A percentile compares a stretch with the other conserved stretches of the same genome.
Conservation (phyloP, 2,888 invertebrate species). For the Agrilus mali region DNA sequence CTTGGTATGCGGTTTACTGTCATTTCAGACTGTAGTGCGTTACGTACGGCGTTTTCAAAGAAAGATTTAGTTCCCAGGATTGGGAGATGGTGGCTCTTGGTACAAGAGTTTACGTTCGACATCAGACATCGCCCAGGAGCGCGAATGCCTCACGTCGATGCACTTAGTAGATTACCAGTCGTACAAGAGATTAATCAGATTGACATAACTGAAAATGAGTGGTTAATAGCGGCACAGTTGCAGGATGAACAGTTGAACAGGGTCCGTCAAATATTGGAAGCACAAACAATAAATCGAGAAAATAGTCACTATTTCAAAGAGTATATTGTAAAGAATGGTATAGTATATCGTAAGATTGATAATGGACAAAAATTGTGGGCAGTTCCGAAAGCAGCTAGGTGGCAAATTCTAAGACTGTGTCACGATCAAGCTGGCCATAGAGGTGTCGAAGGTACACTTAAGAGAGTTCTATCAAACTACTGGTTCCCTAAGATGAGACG, state of each 20-base stretch:
- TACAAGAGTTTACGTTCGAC: slow-evolving; percentile 6
- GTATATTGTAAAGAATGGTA: slow-evolving; percentile 1
- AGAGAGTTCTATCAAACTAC: slow-evolving; percentile 7
- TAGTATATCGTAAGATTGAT: not conserved
- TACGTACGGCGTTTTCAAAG: slow-evolving; percentile 5
- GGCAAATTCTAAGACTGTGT: slow-evolving; percentile 9
- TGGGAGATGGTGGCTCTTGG: slow-evolving; percentile 6
- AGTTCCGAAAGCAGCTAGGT: slow-evolving; percentile 5
- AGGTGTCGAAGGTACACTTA: slow-evolving; percentile 10
- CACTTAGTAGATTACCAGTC: slow-evolving; percentile 4
- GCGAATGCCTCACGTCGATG: slow-evolving; percentile 7
- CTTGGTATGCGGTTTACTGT: slow-evolving; percentile 11
- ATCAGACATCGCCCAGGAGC: slow-evolving; percentile 4
- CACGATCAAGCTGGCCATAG: slow-evolving; percentile 12
- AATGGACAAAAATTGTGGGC: slow-evolving; percentile 3
- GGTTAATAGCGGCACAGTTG: slow-evolving; percentile 4
- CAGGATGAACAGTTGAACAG: slow-evolving; percentile 3
- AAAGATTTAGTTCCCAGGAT: slow-evolving; percentile 6
- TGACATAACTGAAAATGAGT: slow-evolving; percentile 6
- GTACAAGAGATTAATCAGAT: not conserved
- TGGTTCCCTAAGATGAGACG: slow-evolving; percentile 19
- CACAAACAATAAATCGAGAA: not conserved
- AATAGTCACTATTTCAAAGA: slow-evolving; percentile 1
- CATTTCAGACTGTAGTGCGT: slow-evolving; percentile 15
- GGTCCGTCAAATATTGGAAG: slow-evolving; percentile 3